Evolutionary conservation across 2,888 invertebrate genomes (phyloP).

Genomic region (Drosophila merina): DNA sequence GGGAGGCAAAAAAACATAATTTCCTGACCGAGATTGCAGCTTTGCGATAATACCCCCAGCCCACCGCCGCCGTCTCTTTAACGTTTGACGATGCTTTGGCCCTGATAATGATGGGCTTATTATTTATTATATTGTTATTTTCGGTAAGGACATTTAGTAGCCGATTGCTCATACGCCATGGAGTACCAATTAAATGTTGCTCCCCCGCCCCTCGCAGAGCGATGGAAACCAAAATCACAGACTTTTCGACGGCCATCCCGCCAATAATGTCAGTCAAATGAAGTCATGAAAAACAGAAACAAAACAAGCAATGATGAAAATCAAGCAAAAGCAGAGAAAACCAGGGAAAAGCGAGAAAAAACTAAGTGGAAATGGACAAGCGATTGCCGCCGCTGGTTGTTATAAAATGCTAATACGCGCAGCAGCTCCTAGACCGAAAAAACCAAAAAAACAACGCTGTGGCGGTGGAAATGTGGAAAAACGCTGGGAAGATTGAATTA

Average conservation of each 20-base stretch:
- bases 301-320: constrained; percentile 42
- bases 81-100: constrained; percentile 28
- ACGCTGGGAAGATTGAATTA: constrained; percentile 78
- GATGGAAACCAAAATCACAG: constrained; percentile 31
- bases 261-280: constrained; percentile 78
- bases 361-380: constrained; percentile 64
- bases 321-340: constrained; percentile 27
- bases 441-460: constrained; percentile 11
- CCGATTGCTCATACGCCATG: constrained; percentile 67
- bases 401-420: constrained; percentile 80
- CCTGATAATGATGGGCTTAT: constrained; percentile 78
- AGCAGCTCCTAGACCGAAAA: constrained; percentile 47
- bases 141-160: constrained; percentile 52
- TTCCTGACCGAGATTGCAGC: constrained; percentile 77
- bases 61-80: constrained; percentile 7
- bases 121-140: constrained; percentile 63
- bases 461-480: constrained; percentile 42
- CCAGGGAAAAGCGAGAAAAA: constrained; percentile 33
- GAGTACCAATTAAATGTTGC: constrained; percentile 70
- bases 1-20: constrained; percentile 77
- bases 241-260: constrained; percentile 63
- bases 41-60: constrained; percentile 54
- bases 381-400: constrained; percentile 70
- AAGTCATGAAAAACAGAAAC: constrained; percentile 66
- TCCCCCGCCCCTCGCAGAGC: constrained; percentile 4